Evolutionary conservation across 1,140 invertebrate species (phyloP).

Genomic region (Oryctes rhinoceros): DNA sequence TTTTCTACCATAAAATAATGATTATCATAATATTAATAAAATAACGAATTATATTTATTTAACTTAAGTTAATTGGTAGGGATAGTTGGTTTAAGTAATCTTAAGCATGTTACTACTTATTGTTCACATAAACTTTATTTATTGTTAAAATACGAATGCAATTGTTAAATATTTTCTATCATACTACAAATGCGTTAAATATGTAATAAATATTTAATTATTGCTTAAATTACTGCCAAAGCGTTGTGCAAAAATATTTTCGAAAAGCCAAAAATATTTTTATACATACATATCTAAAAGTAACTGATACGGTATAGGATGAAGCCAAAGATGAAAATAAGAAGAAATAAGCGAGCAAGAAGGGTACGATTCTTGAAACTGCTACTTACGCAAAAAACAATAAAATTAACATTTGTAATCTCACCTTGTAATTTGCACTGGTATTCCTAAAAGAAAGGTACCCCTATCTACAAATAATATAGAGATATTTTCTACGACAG

Average conservation of each 20-base stretch:
- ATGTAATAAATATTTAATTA: background rate
- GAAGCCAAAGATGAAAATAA: slow-evolving; percentile 4
- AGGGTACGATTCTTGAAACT: too few species aligned
- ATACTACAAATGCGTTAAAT: background rate
- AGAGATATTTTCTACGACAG: slow-evolving; percentile 35
- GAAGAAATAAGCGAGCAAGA: too few species aligned
- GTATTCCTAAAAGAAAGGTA: background rate
- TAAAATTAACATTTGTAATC: too few species aligned
- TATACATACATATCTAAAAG: slow-evolving; percentile 41
- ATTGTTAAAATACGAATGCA: slow-evolving; percentile 34
- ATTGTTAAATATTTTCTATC: background rate
- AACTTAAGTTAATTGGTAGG: too few species aligned
- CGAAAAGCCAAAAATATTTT: slow-evolving; percentile 40
- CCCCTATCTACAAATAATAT: background rate
- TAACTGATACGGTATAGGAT: background rate
- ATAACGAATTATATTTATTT: background rate
- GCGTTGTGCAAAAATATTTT: background rate
- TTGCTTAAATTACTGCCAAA: slow-evolving; percentile 31
- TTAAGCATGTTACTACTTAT: background rate
- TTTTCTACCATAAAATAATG: background rate
- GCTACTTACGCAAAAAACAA: too few species aligned
- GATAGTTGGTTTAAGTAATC: too few species aligned
- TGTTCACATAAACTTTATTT: slow-evolving; percentile 14
- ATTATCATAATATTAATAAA: background rate
- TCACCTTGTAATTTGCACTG: too few species aligned